Conservation (phyloP, 2,113 vertebrate species). For the Eulacestoma nigropectus region DNA sequence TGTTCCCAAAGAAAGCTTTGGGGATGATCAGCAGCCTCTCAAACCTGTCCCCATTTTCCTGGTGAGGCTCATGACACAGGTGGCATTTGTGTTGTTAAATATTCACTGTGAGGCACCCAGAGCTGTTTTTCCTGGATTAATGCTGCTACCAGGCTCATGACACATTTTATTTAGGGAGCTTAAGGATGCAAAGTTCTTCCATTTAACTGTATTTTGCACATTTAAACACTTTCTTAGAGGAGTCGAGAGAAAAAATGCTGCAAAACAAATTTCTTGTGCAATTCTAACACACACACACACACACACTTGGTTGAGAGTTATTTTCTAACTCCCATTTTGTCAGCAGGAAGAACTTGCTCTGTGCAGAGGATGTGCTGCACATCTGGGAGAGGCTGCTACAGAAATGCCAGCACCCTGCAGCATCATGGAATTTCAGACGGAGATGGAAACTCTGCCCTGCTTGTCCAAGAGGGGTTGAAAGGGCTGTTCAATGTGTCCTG, state of each 20-base stretch:
- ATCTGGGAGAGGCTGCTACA: not conserved
- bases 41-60: not conserved
- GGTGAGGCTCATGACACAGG: not conserved
- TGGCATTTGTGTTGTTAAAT: not conserved
- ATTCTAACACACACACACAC: not conserved
- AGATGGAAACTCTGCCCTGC: not conserved
- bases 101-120: not conserved
- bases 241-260: not conserved
- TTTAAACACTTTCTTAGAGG: not conserved
- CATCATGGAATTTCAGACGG: not conserved
- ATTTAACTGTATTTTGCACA: not conserved
- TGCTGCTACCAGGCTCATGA: not conserved
- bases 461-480: not conserved
- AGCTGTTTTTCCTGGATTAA: not conserved
- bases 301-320: rapidly evolving
- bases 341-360: not conserved
- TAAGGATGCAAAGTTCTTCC: not conserved
- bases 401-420: not conserved
- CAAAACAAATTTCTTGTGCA: not conserved
- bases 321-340: not conserved
- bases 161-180: not conserved
- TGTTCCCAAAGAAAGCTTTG: not conserved
- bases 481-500: not conserved
- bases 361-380: not conserved
- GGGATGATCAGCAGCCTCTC: not conserved